phyloP scores from a whole-genome alignment of 2,113 vertebrate genomes.

The Sceloporus undulatus region DNA sequence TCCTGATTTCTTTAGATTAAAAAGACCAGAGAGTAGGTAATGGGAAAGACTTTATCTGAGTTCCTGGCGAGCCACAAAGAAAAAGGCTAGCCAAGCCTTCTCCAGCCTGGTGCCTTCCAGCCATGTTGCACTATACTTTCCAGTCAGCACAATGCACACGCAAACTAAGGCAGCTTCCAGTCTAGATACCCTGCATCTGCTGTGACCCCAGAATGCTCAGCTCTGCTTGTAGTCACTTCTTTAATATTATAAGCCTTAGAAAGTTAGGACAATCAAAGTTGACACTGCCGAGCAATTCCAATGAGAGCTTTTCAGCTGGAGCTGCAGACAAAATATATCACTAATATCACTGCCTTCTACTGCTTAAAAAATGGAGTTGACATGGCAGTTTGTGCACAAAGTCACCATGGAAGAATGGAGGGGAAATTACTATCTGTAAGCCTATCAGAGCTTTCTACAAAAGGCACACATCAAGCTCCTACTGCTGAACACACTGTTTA shows the following conservation, averaged over 20 bases:
- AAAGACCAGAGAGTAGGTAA: not conserved
- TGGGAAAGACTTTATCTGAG: not conserved
- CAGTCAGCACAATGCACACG: not conserved
- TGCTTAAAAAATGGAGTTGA: slow-evolving; percentile 70
- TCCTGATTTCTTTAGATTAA: not conserved
- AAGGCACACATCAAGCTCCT: slow-evolving; percentile 55
- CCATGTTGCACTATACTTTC: not conserved
- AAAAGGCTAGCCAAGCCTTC: not conserved
- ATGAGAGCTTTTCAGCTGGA: slow-evolving; percentile 48
- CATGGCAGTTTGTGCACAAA: slow-evolving; percentile 69
- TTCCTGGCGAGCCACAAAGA: not conserved
- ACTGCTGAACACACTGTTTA: slow-evolving; percentile 67
- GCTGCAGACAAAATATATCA: slow-evolving; percentile 56
- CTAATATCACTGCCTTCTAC: slow-evolving; percentile 64
- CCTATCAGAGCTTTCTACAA: slow-evolving; percentile 61
- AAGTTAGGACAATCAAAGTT: slow-evolving; percentile 47
- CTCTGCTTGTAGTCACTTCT: slow-evolving; percentile 8
- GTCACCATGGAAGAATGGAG: slow-evolving; percentile 71
- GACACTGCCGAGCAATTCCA: slow-evolving; percentile 52
- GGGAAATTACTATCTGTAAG: slow-evolving; percentile 74
- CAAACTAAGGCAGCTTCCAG: not conserved
- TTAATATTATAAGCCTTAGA: slow-evolving; percentile 33
- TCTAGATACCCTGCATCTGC: not conserved
- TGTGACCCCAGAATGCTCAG: not conserved
- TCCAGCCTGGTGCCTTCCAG: not conserved